Evolutionary conservation across 2,888 invertebrate genomes (phyloP), one percentile per base, ranked within the genome.

Genomic region (Odiellus spinosus): DNA sequence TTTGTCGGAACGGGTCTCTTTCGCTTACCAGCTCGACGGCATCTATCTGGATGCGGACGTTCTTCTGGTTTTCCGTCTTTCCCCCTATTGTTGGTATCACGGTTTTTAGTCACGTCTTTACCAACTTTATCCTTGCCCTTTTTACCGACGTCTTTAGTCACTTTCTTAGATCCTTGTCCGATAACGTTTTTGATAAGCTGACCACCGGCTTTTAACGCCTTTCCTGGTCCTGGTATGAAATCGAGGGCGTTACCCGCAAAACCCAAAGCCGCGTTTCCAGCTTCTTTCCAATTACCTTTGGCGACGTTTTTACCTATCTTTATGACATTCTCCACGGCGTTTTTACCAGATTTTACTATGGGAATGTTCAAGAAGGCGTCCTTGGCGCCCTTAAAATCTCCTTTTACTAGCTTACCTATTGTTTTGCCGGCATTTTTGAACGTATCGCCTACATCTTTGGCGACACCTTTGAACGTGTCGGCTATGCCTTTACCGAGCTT

Each of bases 201-300:
- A 3, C 40, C 40, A 40, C 40, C 40, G 4, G 14, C 40, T 14
- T n/a, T 20, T 11, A 19, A 14, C 3, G 12, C 14, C 40, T 6
- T 19, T 20, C 21, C 40, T 11, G 40, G 19, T 40, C 40, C 40
- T 14, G 8, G 21, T 20, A 26, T 26, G 8, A 10, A 40, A 14
- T 12, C 21, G 19, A 26, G 4, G 26, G 26, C 26, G 26, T 8
- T 26, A 11, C 20, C 26, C 2, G 33, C 15, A 3, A 44, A n/a
- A 2, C 33, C 44, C n/a, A 20, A 15, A 11, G 26, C 44, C 15
- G 26, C 33, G 19, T 44, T 19, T 12, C 17, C 19, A 2, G 33
- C 32, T 8, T n/a, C 33, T 11, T 44, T 36, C 10, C 14, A 44
- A 17, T 44, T 33, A 3, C 44, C 44, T 44, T 44, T 44, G 44